Conservation (phyloP, 2,888 invertebrate genomes). For the Rotaria socialis region DNA sequence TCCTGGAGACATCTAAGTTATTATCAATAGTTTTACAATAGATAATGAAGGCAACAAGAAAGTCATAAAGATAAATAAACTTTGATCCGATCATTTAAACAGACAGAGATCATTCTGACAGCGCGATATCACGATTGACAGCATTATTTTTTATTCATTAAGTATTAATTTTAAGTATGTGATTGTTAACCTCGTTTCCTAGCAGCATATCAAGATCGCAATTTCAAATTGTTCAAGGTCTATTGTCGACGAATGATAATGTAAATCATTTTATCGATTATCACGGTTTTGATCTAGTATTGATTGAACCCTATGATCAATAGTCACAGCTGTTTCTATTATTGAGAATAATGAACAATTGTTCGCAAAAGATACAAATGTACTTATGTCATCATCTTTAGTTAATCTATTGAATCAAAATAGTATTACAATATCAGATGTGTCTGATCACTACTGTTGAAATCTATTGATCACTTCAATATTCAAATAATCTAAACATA, state of each 20-base stretch:
- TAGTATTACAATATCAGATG: neutral
- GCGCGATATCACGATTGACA: too few species aligned
- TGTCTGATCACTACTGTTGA: neutral
- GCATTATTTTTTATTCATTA: neutral
- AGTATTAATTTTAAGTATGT: neutral
- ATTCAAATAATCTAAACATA: neutral
- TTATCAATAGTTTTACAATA: neutral
- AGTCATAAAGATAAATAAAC: neutral
- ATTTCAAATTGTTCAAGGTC: neutral
- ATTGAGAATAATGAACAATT: neutral
- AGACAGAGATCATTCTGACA: neutral
- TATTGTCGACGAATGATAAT: neutral
- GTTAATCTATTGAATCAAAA: neutral
- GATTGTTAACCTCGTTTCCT: neutral
- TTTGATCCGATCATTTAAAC: neutral
- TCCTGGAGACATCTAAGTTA: neutral
- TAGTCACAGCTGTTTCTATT: neutral
- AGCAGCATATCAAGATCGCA: neutral
- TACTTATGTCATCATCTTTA: neutral
- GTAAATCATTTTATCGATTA: neutral
- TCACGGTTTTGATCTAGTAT: neutral
- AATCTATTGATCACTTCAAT: neutral
- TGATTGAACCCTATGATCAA: neutral
- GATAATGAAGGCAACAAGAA: neutral
- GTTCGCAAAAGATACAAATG: neutral